Evolutionary conservation across 2,113 vertebrate genomes (phyloP).

Genomic region (Pyrgilauda ruficollis): DNA sequence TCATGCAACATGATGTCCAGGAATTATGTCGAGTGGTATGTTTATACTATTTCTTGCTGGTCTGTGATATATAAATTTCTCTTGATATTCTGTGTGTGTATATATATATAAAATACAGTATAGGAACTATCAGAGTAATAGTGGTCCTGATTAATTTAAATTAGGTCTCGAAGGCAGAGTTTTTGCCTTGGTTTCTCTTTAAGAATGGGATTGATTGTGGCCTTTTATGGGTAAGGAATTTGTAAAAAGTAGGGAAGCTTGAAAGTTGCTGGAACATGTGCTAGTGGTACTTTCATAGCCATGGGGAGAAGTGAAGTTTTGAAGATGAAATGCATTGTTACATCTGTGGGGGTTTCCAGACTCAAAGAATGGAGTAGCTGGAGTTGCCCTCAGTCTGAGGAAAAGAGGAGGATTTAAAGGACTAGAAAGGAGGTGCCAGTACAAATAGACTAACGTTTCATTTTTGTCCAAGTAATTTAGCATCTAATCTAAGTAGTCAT

Average conservation of each 20-base stretch:
- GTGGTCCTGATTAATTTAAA: neutral
- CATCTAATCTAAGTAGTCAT: neutral
- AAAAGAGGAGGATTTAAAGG: neutral
- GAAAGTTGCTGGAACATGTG: neutral
- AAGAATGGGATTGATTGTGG: neutral
- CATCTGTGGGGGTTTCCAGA: neutral
- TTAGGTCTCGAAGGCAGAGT: neutral
- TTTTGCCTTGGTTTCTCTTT: neutral
- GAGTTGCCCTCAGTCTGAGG: neutral
- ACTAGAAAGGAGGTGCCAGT: neutral
- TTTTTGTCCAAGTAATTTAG: neutral
- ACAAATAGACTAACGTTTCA: neutral
- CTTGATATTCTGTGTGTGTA: neutral
- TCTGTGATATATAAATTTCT: neutral
- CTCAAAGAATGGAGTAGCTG: neutral
- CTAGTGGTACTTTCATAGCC: neutral
- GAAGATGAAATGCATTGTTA: neutral
- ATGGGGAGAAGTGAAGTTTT: neutral
- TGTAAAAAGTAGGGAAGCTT: neutral
- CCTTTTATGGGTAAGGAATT: neutral
- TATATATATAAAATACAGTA: neutral
- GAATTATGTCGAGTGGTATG: constrained; percentile 98
- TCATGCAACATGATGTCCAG: constrained; percentile 99
- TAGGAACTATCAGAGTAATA: neutral
- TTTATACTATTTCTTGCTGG: constrained; percentile 30